Evolutionary conservation across 2,797 vertebrate species (phyloP), one percentile per base, ranked within the genome.

Genomic region (Anniella stebbinsi): DNA sequence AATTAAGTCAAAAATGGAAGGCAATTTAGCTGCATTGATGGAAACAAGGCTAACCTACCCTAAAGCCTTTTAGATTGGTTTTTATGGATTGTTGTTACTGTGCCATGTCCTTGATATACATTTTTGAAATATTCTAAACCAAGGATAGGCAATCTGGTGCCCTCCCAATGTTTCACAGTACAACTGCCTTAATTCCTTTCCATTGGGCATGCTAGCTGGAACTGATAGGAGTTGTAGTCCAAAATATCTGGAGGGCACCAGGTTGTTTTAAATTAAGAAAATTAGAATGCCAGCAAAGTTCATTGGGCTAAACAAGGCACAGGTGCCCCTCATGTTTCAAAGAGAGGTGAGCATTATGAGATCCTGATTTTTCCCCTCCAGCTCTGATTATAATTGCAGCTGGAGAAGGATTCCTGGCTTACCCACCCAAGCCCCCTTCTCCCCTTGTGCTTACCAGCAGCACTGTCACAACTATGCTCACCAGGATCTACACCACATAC

Each of bases 1-100:
- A 87, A 67, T 87, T 87, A 87, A 54, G 48, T 13, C 41, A 75
- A 81, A 75, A 87, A 87, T 76, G n/a, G 84, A 76, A 69, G 85
- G n/a, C 70, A 77, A 67, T 90, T 89, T 87, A 76, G 45, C 41
- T 69, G 17, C 54, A 54, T 69, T 77, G 45, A 76, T 87, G 60
- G 60, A 90, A 83, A 83, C 85, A 83, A 75, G 30, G 69, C 10
- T n/a, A 82, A 76, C 72, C 57, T 41, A 51, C 30, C 21, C 38
- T 41, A 83, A 83, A 83, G 45, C n/a, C 28, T 76, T 90, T 82
- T 81, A 54, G n/a, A 54, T 33, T 75, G 18, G 15, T 48, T 81
- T 80, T 54, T 63, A 57, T 70, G 23, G 38, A 45, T 80, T 89
- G 48, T 54, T 9, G 21, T 45, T 33, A 12, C 21, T 89, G 84